Evolutionary conservation across 2,888 invertebrate species (phyloP).

Genomic region (Pseudococcus longispinus): DNA sequence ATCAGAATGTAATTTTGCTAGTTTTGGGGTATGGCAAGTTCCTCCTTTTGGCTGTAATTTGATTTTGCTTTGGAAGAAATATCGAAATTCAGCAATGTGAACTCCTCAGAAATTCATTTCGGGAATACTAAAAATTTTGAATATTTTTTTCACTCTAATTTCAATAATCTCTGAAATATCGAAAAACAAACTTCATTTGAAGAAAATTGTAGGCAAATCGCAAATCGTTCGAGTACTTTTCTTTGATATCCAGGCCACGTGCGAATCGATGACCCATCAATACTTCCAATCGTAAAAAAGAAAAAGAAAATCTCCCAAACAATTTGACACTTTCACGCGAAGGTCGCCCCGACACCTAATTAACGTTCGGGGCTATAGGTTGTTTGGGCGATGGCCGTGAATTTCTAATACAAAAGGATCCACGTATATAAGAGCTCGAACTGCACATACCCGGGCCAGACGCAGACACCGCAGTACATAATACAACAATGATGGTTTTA

Average conservation of each 20-base stretch:
- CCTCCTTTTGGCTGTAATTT: too few species aligned
- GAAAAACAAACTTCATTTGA: too few species aligned
- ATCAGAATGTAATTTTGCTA: too few species aligned
- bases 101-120: too few species aligned
- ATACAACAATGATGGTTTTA: slow-evolving; percentile 49
- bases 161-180: too few species aligned
- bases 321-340: slow-evolving; percentile 24
- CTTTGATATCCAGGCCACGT: not conserved
- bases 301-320: not conserved
- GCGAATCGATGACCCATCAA: not conserved
- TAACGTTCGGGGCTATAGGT: not conserved
- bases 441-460: slow-evolving; percentile 9
- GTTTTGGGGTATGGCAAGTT: too few species aligned
- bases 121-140: too few species aligned
- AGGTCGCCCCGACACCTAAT: slow-evolving; percentile 9
- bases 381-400: not conserved
- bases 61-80: too few species aligned
- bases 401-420: not conserved
- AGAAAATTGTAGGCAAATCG: too few species aligned
- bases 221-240: not conserved
- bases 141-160: too few species aligned
- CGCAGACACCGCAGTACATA: slow-evolving; percentile 35
- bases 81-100: too few species aligned
- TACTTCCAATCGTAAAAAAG: not conserved
- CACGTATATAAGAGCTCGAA: not conserved